A percentile compares a stretch with the other conserved stretches of the same genome.
These are phyloP conservation scores for Mystacides longicornis DNA, from an alignment of 2,888 invertebrate species.

Conservation along the genomic window DNA sequence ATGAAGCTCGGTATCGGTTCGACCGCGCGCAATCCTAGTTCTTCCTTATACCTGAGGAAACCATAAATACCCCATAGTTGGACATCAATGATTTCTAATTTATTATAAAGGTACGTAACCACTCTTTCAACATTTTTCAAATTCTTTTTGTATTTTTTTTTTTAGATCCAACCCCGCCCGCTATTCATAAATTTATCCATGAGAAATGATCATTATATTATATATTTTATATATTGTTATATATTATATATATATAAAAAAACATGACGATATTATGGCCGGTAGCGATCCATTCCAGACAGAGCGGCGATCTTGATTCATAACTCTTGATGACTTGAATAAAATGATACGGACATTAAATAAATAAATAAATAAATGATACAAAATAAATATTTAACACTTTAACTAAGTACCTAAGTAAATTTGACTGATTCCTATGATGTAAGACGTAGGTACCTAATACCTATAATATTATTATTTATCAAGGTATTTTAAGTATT, in stretches of 20 bases:
- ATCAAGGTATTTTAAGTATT: too few relatives aligned
- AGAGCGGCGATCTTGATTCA: background rate
- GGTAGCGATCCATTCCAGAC: background rate
- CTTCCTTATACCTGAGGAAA: conserved; percentile 2
- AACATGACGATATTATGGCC: background rate
- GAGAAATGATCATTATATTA: background rate
- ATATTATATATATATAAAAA: background rate
- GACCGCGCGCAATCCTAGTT: background rate
- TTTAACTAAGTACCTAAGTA: too few relatives aligned
- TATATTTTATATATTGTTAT: background rate
- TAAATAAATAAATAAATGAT: too few relatives aligned
- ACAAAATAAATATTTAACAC: too few relatives aligned
- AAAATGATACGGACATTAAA: too few relatives aligned
- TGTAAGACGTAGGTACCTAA: too few relatives aligned
- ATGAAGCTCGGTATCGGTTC: background rate
- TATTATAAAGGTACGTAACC: too few relatives aligned
- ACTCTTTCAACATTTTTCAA: conserved; percentile 23
- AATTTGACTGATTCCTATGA: too few relatives aligned
- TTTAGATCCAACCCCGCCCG: conserved; percentile 1
- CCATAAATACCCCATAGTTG: conserved; percentile 1
- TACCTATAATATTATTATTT: too few relatives aligned
- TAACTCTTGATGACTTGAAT: too few relatives aligned
- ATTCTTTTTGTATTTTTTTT: conserved; percentile 22
- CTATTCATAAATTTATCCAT: background rate
- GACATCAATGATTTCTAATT: conserved; percentile 25